Evolutionary conservation across 2,113 vertebrate species (phyloP).

Genomic region (Emydura subglobosa): DNA sequence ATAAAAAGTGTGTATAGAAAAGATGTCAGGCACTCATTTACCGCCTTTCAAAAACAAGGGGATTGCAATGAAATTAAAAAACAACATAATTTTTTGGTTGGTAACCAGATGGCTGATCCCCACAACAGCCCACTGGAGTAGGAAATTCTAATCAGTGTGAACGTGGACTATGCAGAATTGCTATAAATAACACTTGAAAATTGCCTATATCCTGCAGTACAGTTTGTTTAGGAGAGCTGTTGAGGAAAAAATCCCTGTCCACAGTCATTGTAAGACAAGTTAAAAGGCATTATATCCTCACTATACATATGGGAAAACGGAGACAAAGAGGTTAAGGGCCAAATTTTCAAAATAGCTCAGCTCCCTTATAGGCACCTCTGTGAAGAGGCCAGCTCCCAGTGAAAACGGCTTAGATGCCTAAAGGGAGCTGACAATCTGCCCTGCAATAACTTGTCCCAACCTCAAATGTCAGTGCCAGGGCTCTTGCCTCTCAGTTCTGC

Average conservation of each 20-base stretch:
- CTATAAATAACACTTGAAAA: background rate
- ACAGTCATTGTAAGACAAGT: background rate
- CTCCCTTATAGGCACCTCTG: background rate
- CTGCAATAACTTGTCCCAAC: background rate
- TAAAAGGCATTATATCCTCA: accelerated
- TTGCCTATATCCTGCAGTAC: background rate
- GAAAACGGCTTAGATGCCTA: background rate
- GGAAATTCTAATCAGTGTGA: background rate
- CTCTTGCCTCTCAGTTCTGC: background rate
- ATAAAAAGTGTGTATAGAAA: background rate
- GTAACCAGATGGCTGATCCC: background rate
- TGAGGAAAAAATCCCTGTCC: background rate
- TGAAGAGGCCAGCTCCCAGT: constrained; percentile 1
- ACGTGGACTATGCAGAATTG: background rate
- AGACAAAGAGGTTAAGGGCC: background rate
- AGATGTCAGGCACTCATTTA: background rate
- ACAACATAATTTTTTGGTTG: background rate
- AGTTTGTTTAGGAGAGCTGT: background rate
- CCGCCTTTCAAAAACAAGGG: background rate
- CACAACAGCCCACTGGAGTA: background rate
- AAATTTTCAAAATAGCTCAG: background rate
- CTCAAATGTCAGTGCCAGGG: background rate
- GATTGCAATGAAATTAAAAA: background rate
- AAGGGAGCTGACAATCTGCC: background rate
- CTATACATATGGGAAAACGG: background rate